Evolutionary conservation across 2,113 vertebrate genomes (phyloP).

Genomic region (Neoarius graeffei): DNA sequence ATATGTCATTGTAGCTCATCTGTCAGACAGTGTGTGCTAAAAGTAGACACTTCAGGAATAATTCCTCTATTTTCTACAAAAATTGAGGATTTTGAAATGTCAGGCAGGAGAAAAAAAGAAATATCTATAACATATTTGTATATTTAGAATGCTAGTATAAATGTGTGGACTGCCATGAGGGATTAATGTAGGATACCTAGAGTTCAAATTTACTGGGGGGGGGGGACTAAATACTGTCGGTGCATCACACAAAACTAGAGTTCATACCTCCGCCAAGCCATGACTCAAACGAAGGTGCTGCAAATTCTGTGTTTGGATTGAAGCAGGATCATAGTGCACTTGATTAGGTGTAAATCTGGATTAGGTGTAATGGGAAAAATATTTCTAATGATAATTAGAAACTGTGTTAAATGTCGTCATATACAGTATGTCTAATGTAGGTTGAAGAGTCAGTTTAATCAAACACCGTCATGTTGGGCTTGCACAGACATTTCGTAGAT

Average conservation of each 20-base stretch:
- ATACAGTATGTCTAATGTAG: not conserved
- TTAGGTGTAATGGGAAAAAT: not conserved
- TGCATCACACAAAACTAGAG: not conserved
- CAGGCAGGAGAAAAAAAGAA: not conserved
- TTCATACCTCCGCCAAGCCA: too few species aligned
- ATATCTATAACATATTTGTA: too few species aligned
- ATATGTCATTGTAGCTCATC: not conserved
- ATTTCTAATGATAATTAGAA: not conserved
- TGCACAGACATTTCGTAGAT: constrained; percentile 42
- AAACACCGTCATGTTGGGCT: constrained; percentile 33
- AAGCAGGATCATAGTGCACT: not conserved
- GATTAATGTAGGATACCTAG: not conserved
- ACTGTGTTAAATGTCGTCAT: not conserved
- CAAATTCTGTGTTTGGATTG: not conserved
- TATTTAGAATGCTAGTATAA: not conserved
- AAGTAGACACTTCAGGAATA: not conserved
- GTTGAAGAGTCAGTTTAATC: not conserved
- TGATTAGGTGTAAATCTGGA: not conserved
- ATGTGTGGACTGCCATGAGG: not conserved
- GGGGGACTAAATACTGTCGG: not conserved
- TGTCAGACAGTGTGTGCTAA: not conserved
- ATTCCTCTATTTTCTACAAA: not conserved
- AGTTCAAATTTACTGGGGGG: not conserved
- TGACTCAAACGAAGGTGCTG: not conserved
- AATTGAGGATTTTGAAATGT: not conserved